These are phyloP conservation scores for Simalia tracyae DNA, from an alignment of 2,797 vertebrate genomes.

Conservation along the genomic window DNA sequence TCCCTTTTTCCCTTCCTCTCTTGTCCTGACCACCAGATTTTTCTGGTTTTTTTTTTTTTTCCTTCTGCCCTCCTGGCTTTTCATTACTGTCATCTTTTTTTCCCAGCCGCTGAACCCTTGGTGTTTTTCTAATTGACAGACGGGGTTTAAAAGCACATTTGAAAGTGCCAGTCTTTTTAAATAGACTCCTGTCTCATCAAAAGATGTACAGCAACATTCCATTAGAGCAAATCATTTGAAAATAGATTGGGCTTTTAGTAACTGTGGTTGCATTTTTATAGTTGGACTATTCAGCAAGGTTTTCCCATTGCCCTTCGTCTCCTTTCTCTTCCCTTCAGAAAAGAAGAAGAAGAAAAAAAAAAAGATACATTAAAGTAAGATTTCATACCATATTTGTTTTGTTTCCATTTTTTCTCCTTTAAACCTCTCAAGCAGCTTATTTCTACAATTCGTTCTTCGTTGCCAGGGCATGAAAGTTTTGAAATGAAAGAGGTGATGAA, in stretches of 20 bases:
- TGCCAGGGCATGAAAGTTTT: background rate
- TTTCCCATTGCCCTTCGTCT: conserved; percentile 15
- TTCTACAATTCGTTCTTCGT: conserved; percentile 37
- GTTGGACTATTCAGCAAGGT: conserved; percentile 59
- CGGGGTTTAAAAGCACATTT: conserved; percentile 76
- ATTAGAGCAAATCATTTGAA: conserved; percentile 77
- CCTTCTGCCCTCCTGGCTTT: conserved; percentile 67
- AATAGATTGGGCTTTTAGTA: conserved; percentile 77
- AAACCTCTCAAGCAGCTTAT: conserved; percentile 28
- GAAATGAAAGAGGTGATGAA: conserved; percentile 30
- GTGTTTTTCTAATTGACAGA: conserved; percentile 78
- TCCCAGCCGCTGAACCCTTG: conserved; percentile 72
- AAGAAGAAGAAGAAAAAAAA: background rate
- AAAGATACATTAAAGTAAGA: conserved; percentile 53
- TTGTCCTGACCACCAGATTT: conserved; percentile 10
- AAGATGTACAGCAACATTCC: conserved; percentile 78
- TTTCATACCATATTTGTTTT: conserved; percentile 45
- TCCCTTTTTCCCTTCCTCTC: background rate
- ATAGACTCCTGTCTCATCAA: conserved; percentile 78
- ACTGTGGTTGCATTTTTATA: conserved; percentile 66
- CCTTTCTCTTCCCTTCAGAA: conserved; percentile 34
- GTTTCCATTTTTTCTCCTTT: conserved; percentile 35
- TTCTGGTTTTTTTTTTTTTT: conserved; percentile 41
- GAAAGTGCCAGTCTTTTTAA: conserved; percentile 76
- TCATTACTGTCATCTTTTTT: conserved; percentile 78